Percentiles rank a stretch among this genome's conserved stretches.
Conservation (phyloP, 2,113 vertebrate genomes). For the Falco punctatus region DNA sequence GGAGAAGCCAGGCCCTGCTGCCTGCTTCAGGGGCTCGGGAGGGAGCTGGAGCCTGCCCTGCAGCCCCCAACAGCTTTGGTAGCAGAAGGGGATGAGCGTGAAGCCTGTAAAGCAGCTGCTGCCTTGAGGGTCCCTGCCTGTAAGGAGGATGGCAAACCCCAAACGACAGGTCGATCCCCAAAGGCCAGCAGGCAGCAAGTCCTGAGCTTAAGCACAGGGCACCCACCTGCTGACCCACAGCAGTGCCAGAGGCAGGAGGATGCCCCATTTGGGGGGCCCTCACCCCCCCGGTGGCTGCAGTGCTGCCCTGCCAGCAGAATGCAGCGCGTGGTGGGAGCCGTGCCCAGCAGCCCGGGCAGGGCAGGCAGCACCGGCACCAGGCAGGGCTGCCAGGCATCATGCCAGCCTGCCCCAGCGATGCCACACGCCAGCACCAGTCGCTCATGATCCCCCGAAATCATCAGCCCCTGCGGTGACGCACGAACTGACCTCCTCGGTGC, state of each 20-base stretch:
- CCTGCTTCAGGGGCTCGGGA: not conserved
- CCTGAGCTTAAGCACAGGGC: not conserved
- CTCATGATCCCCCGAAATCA: rapidly evolving
- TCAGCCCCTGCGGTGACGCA: rapidly evolving
- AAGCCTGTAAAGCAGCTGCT: not conserved
- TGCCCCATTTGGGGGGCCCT: rapidly evolving
- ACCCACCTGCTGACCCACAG: not conserved
- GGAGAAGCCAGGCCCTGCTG: not conserved
- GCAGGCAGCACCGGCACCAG: no score
- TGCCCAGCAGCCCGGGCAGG: not conserved
- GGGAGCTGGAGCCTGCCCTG: not conserved
- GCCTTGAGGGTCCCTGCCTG: not conserved
- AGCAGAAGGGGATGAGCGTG: not conserved
- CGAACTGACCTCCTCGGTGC: rapidly evolving
- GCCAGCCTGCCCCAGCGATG: not conserved
- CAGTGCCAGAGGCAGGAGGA: not conserved
- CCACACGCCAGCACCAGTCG: rapidly evolving
- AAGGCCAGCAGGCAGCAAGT: rapidly evolving
- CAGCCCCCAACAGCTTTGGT: not conserved
- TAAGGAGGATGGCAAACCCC: not conserved
- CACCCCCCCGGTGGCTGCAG: rapidly evolving
- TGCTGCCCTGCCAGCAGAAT: not conserved
- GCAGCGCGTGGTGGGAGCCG: not conserved
- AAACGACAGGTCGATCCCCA: rapidly evolving
- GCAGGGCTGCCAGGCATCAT: not conserved